These are phyloP conservation scores for Torymus aiolomorphi DNA, from an alignment of 2,888 invertebrate species.

Conservation along the genomic window DNA sequence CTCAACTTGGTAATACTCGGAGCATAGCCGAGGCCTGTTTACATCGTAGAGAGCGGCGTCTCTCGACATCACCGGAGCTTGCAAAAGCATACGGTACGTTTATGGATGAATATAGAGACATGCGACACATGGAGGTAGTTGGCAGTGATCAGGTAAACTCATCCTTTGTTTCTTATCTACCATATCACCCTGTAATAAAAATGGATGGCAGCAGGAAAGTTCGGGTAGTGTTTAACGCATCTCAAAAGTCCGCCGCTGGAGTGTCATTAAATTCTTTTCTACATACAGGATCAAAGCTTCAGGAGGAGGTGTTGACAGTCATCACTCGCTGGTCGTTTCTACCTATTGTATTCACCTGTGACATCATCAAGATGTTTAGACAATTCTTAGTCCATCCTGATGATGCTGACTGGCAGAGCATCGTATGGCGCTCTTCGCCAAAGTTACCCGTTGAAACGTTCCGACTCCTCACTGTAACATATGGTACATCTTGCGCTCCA, in stretches of 20 bases:
- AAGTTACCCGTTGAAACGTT: too few species aligned
- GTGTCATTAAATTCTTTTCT: neutral
- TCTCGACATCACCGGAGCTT: neutral
- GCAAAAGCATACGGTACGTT: neutral
- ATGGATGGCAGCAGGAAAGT: neutral
- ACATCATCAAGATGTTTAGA: neutral
- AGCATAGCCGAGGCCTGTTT: too few species aligned
- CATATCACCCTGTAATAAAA: conserved; percentile 15
- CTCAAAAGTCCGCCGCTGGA: neutral
- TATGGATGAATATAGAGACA: neutral
- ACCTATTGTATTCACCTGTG: neutral
- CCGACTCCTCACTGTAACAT: too few species aligned
- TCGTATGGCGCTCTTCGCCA: neutral
- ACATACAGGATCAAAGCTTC: neutral
- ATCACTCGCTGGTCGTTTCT: neutral
- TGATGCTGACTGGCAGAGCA: neutral
- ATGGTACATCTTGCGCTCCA: too few species aligned
- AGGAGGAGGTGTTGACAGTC: neutral
- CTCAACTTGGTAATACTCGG: too few species aligned
- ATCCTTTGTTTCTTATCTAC: neutral
- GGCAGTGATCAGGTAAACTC: too few species aligned
- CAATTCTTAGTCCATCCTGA: neutral
- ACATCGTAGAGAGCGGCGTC: neutral
- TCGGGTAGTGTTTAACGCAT: neutral
- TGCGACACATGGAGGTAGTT: conserved; percentile 4